Evolutionary conservation across 2,797 vertebrate species (phyloP).

Genomic region (Masticophis lateralis): DNA sequence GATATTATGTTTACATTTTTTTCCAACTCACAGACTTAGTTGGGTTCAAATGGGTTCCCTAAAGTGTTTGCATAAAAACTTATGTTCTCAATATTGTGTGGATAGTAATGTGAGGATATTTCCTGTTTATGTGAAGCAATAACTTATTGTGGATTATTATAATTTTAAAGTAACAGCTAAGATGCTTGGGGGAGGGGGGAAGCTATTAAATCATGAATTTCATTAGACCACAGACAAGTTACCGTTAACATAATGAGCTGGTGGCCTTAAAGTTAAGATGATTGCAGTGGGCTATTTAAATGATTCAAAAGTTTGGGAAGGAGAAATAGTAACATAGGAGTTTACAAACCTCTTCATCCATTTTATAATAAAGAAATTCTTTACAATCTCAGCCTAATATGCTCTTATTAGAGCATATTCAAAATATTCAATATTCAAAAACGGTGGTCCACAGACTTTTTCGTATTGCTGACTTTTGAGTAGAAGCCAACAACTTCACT

Average conservation of each 20-base stretch:
- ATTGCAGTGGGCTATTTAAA: conserved; percentile 32
- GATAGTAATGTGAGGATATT: conserved; percentile 62
- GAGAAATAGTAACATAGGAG: not conserved
- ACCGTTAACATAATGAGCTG: conserved; percentile 34
- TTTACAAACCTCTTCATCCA: not conserved
- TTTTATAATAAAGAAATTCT: not conserved
- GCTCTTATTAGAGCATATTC: not conserved
- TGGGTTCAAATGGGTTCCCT: conserved; percentile 40
- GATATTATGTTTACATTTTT: conserved; percentile 8
- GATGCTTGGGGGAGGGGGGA: not conserved
- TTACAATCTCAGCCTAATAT: not conserved
- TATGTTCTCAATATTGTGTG: conserved; percentile 58
- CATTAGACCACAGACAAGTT: conserved; percentile 52
- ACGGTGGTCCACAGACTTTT: not conserved
- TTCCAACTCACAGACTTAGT: not conserved
- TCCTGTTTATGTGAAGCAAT: conserved; percentile 66
- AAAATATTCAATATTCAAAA: not conserved
- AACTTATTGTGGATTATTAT: conserved; percentile 58
- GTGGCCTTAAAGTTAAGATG: not conserved
- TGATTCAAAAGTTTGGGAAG: conserved; percentile 11
- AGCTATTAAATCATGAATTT: conserved; percentile 28
- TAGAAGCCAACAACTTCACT: not conserved
- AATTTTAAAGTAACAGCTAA: conserved; percentile 32
- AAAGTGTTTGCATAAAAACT: conserved; percentile 54
- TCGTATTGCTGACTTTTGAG: not conserved